Conservation (phyloP, 2,888 invertebrate genomes). For the Lordiphosa andalusiaca region DNA sequence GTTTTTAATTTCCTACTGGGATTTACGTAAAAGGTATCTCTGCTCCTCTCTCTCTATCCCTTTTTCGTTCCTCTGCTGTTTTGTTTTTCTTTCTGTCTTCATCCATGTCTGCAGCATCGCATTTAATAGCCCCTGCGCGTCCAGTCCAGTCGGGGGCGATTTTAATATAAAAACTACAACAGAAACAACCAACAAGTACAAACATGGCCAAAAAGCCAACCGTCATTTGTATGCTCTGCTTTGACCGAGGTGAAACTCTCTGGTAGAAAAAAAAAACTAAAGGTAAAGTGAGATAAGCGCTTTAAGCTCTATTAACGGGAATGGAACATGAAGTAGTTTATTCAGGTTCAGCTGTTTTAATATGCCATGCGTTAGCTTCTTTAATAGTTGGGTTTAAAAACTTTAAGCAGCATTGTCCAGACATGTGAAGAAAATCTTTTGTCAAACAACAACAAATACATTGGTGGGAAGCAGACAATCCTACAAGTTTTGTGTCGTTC, state of each 20-base stretch:
- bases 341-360: no score
- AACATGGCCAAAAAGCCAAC: constrained; percentile 40
- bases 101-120: constrained; percentile 45
- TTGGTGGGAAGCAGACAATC: no score
- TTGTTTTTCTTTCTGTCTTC: constrained; percentile 4
- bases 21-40: constrained; percentile 65
- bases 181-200: constrained; percentile 19
- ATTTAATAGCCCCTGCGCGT: constrained; percentile 61
- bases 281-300: constrained; percentile 63
- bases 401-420: no score
- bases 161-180: constrained; percentile 69
- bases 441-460: no score
- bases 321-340: constrained; percentile 1
- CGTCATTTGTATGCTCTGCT: constrained; percentile 50
- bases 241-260: constrained; percentile 8
- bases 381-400: not conserved
- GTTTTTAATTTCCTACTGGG: constrained; percentile 75
- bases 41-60: constrained; percentile 24
- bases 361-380: not conserved
- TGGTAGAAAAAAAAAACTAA: constrained; percentile 1
- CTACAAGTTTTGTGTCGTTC: no score
- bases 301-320: constrained; percentile 62
- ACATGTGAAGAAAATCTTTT: no score
- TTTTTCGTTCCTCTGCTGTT: constrained; percentile 19
- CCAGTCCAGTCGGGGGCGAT: constrained; percentile 65